phyloP scores from a whole-genome alignment of 2,113 vertebrate genomes.

The Daboia siamensis region DNA sequence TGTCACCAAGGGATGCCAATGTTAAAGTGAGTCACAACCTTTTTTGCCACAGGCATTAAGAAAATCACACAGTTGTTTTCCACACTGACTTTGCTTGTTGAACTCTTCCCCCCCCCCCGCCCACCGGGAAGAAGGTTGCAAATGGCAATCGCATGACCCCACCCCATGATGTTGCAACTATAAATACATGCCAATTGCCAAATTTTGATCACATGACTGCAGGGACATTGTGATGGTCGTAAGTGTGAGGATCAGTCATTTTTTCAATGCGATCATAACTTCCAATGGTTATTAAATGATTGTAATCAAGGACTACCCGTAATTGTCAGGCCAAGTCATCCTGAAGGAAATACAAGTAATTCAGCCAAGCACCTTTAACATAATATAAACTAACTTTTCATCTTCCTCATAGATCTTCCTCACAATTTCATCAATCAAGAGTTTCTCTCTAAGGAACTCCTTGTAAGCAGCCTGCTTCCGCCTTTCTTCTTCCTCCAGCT shows the following conservation, averaged over 20 bases:
- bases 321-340: background rate
- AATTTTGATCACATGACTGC: background rate
- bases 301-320: background rate
- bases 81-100: background rate
- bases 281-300: background rate
- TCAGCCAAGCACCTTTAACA: background rate
- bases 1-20: background rate
- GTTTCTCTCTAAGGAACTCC: constrained; percentile 88
- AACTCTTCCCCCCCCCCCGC: background rate
- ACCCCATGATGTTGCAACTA: background rate
- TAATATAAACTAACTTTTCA: constrained; percentile 73
- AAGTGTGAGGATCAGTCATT: background rate
- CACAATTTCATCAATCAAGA: constrained; percentile 89
- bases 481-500: constrained; percentile 82
- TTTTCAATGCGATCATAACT: background rate
- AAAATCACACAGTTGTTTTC: background rate
- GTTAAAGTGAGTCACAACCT: background rate
- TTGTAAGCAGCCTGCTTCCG: constrained; percentile 82
- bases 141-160: no score
- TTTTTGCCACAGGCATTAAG: background rate
- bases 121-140: no score
- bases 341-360: background rate
- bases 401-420: constrained; percentile 92
- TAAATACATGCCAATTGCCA: background rate
- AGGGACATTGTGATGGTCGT: background rate